Conservation (phyloP, 37 sponge, comb jelly and placozoan species). For the Beroe forskalii region DNA sequence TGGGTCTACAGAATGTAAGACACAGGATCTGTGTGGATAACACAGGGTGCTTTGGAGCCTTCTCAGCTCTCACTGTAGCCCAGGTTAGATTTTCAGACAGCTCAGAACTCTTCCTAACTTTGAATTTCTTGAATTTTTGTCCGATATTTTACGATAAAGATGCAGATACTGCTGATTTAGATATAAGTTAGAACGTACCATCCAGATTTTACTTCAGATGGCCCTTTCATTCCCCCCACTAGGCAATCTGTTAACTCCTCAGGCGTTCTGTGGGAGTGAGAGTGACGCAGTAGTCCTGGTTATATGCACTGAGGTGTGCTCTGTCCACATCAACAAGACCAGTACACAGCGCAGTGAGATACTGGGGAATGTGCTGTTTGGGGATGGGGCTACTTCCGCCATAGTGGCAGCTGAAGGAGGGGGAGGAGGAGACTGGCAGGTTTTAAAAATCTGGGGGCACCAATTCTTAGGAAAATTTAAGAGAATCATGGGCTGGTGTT, state of each 20-base stretch:
- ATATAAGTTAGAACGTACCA: too few relatives aligned
- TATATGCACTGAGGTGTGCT: conserved; percentile 56
- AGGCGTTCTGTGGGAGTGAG: conserved; percentile 49
- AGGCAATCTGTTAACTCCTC: too few relatives aligned
- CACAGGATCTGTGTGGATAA: conserved; percentile 63
- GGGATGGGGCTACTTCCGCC: conserved; percentile 59
- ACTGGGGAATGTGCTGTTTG: conserved; percentile 38
- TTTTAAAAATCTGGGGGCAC: too few relatives aligned
- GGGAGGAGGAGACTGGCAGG: conserved; percentile 56
- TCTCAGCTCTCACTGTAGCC: conserved; percentile 55
- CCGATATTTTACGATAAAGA: too few relatives aligned
- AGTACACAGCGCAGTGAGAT: conserved; percentile 51
- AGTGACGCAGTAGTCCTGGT: conserved; percentile 52
- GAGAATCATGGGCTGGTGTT: too few relatives aligned
- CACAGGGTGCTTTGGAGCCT: conserved; percentile 54
- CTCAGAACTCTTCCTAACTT: too few relatives aligned
- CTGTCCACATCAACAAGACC: conserved; percentile 55
- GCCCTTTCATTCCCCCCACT: too few relatives aligned
- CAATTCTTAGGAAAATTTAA: too few relatives aligned
- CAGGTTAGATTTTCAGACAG: too few relatives aligned
- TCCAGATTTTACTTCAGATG: too few relatives aligned
- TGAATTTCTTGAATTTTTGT: too few relatives aligned
- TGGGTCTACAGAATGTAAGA: conserved; percentile 52
- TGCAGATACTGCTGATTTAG: too few relatives aligned
- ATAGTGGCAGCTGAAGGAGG: conserved; percentile 42